phyloP scores from a whole-genome alignment of 2,888 invertebrate species.

The Neria commutata region DNA sequence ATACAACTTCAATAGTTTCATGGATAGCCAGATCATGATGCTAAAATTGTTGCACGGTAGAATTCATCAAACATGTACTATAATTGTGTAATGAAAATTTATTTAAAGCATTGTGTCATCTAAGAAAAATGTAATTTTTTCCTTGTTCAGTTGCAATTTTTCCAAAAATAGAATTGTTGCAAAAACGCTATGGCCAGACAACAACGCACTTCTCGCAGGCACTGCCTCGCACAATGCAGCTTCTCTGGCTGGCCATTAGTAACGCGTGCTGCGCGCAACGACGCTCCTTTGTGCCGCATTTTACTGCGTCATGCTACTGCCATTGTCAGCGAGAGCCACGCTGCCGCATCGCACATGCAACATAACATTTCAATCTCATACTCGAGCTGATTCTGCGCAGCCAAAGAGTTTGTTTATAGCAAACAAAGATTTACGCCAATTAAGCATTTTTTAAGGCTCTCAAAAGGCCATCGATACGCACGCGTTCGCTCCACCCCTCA shows the following conservation, averaged over 20 bases:
- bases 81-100: too few relatives aligned
- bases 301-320: slow-evolving; percentile 7
- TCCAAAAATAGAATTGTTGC: background rate
- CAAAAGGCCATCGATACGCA: slow-evolving; percentile 36
- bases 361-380: slow-evolving; percentile 25
- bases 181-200: too few relatives aligned
- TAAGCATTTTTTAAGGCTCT: slow-evolving; percentile 48
- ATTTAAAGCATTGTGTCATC: too few relatives aligned
- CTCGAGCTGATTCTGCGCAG: slow-evolving; percentile 15
- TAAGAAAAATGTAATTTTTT: too few relatives aligned
- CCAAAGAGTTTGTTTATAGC: slow-evolving; percentile 48
- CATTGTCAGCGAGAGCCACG: background rate
- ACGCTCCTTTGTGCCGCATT: background rate
- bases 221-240: slow-evolving; percentile 10
- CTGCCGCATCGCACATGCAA: background rate
- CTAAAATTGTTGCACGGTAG: too few relatives aligned
- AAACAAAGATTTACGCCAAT: slow-evolving; percentile 62
- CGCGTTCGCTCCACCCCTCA: slow-evolving; percentile 50
- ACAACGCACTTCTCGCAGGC: too few relatives aligned
- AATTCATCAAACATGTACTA: too few relatives aligned
- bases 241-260: slow-evolving; percentile 19
- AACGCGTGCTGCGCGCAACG: slow-evolving; percentile 13
- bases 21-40: too few relatives aligned
- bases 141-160: background rate
- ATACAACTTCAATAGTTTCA: too few relatives aligned